Conservation (phyloP, 2,888 invertebrate species). For the Phragmatobia fuliginosa region DNA sequence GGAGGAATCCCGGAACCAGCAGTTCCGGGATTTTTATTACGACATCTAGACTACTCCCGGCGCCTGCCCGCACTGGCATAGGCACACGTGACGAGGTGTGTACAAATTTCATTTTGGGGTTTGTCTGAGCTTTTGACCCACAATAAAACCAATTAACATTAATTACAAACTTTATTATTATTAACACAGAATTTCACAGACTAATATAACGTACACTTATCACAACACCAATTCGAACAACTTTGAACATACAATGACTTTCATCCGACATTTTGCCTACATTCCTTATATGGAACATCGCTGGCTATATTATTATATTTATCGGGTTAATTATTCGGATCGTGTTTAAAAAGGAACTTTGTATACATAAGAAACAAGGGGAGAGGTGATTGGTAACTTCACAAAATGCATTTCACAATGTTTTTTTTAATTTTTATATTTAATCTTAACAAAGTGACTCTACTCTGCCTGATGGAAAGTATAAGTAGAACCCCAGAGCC, state of each 20-base stretch:
- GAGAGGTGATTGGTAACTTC: neutral
- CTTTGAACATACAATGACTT: neutral
- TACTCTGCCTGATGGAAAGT: no score
- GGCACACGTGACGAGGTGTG: no score
- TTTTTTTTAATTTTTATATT: no score
- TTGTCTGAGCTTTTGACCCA: neutral
- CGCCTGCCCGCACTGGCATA: no score
- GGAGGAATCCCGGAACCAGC: no score
- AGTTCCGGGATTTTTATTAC: no score
- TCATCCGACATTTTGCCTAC: neutral
- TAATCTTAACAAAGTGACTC: no score
- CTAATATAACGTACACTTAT: neutral
- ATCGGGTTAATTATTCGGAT: neutral
- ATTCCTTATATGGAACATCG: neutral
- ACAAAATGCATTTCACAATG: neutral
- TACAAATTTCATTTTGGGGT: neutral
- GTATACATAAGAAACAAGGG: neutral
- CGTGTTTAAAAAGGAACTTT: neutral
- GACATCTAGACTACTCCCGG: no score
- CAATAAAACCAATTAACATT: neutral
- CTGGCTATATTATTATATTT: neutral
- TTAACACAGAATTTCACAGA: conserved; percentile 4
- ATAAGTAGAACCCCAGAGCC: no score
- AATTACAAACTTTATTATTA: neutral
- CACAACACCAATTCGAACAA: neutral